Evolutionary conservation across 2,888 invertebrate species (phyloP).

Genomic region (Mythimna loreyi): DNA sequence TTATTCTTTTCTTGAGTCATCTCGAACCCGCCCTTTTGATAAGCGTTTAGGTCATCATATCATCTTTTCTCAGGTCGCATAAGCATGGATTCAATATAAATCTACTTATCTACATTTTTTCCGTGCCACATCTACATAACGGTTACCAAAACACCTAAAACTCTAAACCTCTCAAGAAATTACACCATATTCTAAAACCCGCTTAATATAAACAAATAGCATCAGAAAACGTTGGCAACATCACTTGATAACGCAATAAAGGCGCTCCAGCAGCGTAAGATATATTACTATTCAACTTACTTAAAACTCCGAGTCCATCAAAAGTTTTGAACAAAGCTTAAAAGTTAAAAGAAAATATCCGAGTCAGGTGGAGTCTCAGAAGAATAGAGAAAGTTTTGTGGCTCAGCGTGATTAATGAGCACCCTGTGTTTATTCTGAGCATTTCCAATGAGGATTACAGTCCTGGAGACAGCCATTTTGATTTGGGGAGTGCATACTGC

Average conservation of each 20-base stretch:
- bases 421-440: slow-evolving; percentile 82
- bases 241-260: slow-evolving; percentile 79
- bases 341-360: slow-evolving; percentile 90
- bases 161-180: slow-evolving; percentile 1
- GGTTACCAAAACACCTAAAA: slow-evolving; percentile 15
- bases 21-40: too few relatives aligned
- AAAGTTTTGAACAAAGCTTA: slow-evolving; percentile 89
- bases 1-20: too few relatives aligned
- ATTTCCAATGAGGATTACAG: slow-evolving; percentile 84
- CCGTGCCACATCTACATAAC: neutral
- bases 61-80: too few relatives aligned
- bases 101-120: too few relatives aligned
- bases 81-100: too few relatives aligned
- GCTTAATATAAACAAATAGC: slow-evolving; percentile 54
- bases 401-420: slow-evolving; percentile 86
- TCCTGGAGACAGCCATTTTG: slow-evolving; percentile 56
- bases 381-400: slow-evolving; percentile 87
- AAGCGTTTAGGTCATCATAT: too few relatives aligned
- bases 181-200: slow-evolving; percentile 31
- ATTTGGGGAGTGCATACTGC: slow-evolving; percentile 4
- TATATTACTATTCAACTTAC: slow-evolving; percentile 90
- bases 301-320: slow-evolving; percentile 90
- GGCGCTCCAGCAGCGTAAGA: slow-evolving; percentile 80
- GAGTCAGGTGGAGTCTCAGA: slow-evolving; percentile 87
- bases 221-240: slow-evolving; percentile 70